Base-by-base conservation (phyloP, 2,797 vertebrate genomes). In the Ctenopoma kingsleyae region DNA sequence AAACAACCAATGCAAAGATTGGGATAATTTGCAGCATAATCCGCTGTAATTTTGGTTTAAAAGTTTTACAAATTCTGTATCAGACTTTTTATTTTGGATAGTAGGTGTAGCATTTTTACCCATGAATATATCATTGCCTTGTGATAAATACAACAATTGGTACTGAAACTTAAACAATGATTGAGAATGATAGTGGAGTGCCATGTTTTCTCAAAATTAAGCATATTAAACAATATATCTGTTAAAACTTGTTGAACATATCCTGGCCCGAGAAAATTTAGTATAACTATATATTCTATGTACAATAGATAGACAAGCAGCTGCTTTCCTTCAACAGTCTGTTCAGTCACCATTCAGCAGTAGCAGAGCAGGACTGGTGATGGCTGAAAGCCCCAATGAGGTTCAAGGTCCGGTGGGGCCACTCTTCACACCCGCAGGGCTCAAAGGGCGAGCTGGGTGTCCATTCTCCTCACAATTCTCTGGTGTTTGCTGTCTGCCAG, bases 401-500 rank as follows among this genome's bases (percentile, higher is more conserved):
- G 71, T 60, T 82, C 12, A 55, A 12, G 62, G 57, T 79, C 80
- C 80, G 78, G 64, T 41, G 68, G 65, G 71, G 52, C 11, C 47
- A 60, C 58, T 65, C 61, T 59, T 82, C 67, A 73, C 58, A 65
- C 66, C 73, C 52, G 7, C 66, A 57, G 70, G 78, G 76, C 67
- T 64, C n/a, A 17, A 30, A 60, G 71, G 59, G 70, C 71, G 77
- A 74, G 74, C 64, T 52, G 48, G 53, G 67, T 53, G 64, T 71
- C 73, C 69, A 27, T 57, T 16, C 49, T 36, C 41, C 46, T 59
- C 9, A 10, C 62, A 67, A 47, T 51, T 80, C 78, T 78, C 69
- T 74, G 67, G 56, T 68, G 71, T 76, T 76, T 80, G 71, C 80
- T 81, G 86, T 82, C 82, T 80, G 74, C 71, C 66, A 49, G 53